Percentiles rank a stretch among this genome's conserved stretches.
Evolutionary conservation across 2,113 vertebrate species (phyloP).

Genomic region (Caranx melampygus): DNA sequence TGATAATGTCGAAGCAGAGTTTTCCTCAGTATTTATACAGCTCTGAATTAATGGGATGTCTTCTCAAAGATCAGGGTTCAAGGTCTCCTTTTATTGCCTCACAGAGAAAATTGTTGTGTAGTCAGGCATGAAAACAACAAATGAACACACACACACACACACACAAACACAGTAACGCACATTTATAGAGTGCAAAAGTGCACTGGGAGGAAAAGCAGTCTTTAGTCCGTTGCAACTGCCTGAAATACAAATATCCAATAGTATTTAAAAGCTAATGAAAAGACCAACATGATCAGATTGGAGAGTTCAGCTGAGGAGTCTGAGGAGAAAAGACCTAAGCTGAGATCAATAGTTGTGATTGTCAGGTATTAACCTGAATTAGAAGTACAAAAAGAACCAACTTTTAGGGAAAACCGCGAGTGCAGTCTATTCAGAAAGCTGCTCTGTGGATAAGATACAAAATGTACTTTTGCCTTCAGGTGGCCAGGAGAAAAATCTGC

Average conservation of each 20-base stretch:
- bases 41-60: slow-evolving; percentile 43
- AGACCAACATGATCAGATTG: background rate
- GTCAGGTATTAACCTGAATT: background rate
- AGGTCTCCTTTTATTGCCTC: slow-evolving; percentile 53
- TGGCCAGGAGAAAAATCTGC: background rate
- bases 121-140: slow-evolving; percentile 55
- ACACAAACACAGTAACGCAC: background rate
- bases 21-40: slow-evolving; percentile 21
- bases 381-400: background rate
- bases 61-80: slow-evolving; percentile 49
- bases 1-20: slow-evolving; percentile 16
- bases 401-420: background rate
- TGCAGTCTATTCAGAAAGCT: background rate
- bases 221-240: slow-evolving; percentile 20
- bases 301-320: background rate
- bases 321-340: background rate
- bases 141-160: slow-evolving; percentile 7
- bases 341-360: background rate
- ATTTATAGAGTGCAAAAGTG: slow-evolving; percentile 26
- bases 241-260: slow-evolving; percentile 12
- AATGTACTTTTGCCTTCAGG: background rate
- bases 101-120: slow-evolving; percentile 48
- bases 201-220: slow-evolving; percentile 14
- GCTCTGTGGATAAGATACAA: background rate
- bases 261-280: slow-evolving; percentile 31